Conservation (phyloP, 2,113 vertebrate genomes). For the Aphyosemion australe region DNA sequence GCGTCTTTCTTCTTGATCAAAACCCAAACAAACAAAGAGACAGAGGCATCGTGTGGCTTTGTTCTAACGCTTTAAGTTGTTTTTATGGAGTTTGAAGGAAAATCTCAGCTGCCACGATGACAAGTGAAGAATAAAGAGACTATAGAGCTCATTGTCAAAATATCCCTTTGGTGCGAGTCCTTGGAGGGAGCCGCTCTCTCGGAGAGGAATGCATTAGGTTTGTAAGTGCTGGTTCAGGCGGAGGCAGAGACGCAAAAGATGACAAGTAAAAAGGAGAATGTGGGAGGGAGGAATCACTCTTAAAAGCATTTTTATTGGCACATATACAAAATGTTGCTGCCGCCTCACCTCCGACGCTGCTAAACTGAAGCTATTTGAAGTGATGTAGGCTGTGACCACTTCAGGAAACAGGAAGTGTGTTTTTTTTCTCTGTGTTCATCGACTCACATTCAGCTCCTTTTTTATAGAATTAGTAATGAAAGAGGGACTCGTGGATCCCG, state of each 20-base stretch:
- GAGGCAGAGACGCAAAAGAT: conserved; percentile 7
- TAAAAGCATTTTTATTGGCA: conserved; percentile 23
- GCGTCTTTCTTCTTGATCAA: neutral
- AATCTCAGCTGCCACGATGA: conserved; percentile 6
- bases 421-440: neutral
- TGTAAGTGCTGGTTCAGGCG: conserved; percentile 23
- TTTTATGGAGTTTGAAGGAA: neutral
- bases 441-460: too few relatives aligned
- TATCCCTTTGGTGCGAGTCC: conserved; percentile 4
- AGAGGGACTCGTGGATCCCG: neutral
- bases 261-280: conserved; percentile 4
- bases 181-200: conserved; percentile 10
- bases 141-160: conserved; percentile 8
- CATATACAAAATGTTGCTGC: conserved; percentile 1
- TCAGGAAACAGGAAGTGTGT: neutral
- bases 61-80: neutral
- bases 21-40: neutral
- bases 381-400: neutral
- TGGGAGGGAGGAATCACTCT: conserved; percentile 3
- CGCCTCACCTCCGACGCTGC: neutral
- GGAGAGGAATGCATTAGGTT: conserved; percentile 18
- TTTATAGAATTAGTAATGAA: neutral
- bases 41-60: neutral
- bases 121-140: conserved; percentile 20
- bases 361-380: conserved; percentile 4